Conservation (phyloP, 2,888 invertebrate genomes). For the Amiota mariae region DNA sequence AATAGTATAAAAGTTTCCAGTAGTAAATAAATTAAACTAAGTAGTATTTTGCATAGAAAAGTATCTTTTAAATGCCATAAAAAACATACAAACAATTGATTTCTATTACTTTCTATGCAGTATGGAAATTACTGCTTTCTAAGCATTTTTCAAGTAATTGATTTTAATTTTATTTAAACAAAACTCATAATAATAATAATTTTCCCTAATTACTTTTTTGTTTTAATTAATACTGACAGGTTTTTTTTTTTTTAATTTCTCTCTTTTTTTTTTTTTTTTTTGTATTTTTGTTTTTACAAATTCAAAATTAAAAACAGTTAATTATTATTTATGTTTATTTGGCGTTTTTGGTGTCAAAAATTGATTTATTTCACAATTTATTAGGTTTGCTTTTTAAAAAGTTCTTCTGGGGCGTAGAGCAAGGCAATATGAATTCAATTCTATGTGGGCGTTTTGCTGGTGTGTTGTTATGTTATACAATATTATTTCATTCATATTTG, state of each 20-base stretch:
- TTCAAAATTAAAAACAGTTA: conserved; percentile 36
- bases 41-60: too few relatives aligned
- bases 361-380: conserved; percentile 61
- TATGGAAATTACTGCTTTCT: too few relatives aligned
- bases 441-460: neutral
- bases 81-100: too few relatives aligned
- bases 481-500: neutral
- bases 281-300: neutral
- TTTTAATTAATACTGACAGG: conserved; percentile 25
- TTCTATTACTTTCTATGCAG: too few relatives aligned
- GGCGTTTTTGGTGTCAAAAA: conserved; percentile 51
- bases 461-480: too few relatives aligned
- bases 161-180: neutral
- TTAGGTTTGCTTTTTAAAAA: neutral
- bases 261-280: neutral
- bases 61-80: too few relatives aligned
- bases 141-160: neutral
- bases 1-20: too few relatives aligned
- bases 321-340: conserved; percentile 68
- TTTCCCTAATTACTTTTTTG: conserved; percentile 1
- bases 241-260: conserved; percentile 1
- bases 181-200: neutral
- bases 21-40: too few relatives aligned
- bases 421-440: neutral
- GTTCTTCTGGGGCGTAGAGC: too few relatives aligned